A percentile compares a stretch with the other conserved stretches of the same genome.
phyloP scores from a whole-genome alignment of 1,140 invertebrate species.

The Uloborus diversus region DNA sequence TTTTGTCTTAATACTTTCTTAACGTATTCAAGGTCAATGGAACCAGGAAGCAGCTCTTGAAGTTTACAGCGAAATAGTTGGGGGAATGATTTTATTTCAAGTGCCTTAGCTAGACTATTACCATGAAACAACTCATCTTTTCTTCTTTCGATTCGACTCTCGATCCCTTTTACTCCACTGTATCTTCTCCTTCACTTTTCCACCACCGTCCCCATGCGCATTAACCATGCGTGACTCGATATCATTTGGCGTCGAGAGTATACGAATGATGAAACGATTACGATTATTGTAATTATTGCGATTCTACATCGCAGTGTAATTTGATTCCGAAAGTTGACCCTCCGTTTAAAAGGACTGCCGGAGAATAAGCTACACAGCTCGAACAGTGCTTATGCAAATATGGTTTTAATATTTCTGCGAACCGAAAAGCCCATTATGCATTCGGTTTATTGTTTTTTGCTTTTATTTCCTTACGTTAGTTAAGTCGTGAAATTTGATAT shows the following conservation, averaged over 20 bases:
- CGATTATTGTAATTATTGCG: conserved; percentile 46
- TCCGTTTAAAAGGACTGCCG: background rate
- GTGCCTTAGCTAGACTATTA: background rate
- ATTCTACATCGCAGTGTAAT: conserved; percentile 30
- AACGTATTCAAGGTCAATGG: conserved; percentile 26
- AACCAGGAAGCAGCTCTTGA: conserved; percentile 28
- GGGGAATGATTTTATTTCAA: too few relatives aligned
- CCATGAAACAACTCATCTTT: background rate
- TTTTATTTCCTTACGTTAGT: background rate
- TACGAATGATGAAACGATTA: conserved; percentile 39
- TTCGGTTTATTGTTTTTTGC: background rate
- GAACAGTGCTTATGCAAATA: background rate
- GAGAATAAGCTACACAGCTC: background rate
- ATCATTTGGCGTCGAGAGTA: conserved; percentile 15
- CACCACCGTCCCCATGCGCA: background rate
- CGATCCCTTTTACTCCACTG: background rate
- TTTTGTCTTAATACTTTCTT: too few relatives aligned
- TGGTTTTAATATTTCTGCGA: background rate
- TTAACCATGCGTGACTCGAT: conserved; percentile 20
- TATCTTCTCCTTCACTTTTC: conserved; percentile 15
- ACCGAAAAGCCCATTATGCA: background rate
- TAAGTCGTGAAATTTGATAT: background rate
- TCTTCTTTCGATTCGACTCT: background rate
- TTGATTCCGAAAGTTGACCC: conserved; percentile 30
- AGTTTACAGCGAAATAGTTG: too few relatives aligned